A percentile compares a stretch with the other conserved stretches of the same genome.
phyloP scores from a whole-genome alignment of 2,888 invertebrate genomes.

The Apomyelois bistriatella region DNA sequence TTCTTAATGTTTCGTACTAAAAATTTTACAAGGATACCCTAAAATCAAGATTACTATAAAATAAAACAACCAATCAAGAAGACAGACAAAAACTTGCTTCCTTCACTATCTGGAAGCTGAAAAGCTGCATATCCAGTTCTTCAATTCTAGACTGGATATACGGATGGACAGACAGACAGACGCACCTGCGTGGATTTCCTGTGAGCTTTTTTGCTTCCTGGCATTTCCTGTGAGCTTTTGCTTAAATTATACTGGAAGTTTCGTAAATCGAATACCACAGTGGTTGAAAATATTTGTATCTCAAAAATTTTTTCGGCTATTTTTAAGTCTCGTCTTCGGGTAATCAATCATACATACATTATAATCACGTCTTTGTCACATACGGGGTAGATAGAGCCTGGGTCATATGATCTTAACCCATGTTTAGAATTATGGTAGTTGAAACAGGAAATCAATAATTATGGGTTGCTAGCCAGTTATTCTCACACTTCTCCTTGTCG shows the following conservation, averaged over 20 bases:
- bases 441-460: too few relatives aligned
- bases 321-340: too few relatives aligned
- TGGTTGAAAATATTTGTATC: background rate
- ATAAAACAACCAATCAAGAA: background rate
- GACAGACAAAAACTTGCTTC: slow-evolving; percentile 4
- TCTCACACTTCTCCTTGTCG: too few relatives aligned
- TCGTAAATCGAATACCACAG: background rate
- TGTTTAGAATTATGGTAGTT: too few relatives aligned
- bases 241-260: slow-evolving; percentile 12
- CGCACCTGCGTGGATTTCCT: slow-evolving; percentile 63
- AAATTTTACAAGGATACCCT: background rate
- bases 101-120: background rate
- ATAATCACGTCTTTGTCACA: too few relatives aligned
- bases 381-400: too few relatives aligned
- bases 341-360: too few relatives aligned
- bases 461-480: too few relatives aligned
- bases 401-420: too few relatives aligned
- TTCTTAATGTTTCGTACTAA: background rate
- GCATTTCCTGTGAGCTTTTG: slow-evolving; percentile 50
- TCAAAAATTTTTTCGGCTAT: too few relatives aligned
- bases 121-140: slow-evolving; percentile 5
- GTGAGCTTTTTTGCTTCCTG: slow-evolving; percentile 38
- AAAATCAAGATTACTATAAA: background rate
- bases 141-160: slow-evolving; percentile 26
- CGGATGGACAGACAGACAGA: slow-evolving; percentile 40